Percentiles rank a stretch among this genome's conserved stretches.
phyloP scores from a whole-genome alignment of 2,113 vertebrate genomes.

The Tachycineta bicolor region DNA sequence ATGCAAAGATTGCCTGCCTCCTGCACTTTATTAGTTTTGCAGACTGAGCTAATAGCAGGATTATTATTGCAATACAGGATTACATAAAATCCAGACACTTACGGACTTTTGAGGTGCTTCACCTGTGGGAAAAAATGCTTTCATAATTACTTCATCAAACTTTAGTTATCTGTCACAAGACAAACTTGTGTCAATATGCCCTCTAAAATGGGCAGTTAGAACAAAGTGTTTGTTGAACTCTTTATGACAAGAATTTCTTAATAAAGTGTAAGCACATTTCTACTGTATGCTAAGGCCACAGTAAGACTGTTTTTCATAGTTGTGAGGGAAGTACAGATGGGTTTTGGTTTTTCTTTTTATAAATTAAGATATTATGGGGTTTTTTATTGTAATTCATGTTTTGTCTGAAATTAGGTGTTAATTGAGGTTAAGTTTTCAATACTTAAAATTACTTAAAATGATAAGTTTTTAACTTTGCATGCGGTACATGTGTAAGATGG shows the following conservation, averaged over 20 bases:
- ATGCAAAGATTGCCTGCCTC: neutral
- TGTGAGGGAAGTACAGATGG: neutral
- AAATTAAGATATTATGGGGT: neutral
- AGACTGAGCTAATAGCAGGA: neutral
- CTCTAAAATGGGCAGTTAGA: neutral
- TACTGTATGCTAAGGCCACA: rapidly evolving
- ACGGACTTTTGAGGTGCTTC: neutral
- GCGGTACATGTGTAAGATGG: neutral
- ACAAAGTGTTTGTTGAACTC: neutral
- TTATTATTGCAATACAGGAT: neutral
- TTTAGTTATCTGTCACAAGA: neutral
- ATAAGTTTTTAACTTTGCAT: neutral
- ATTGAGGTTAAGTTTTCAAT: neutral
- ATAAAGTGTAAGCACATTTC: neutral
- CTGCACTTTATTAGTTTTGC: neutral
- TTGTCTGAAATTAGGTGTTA: neutral
- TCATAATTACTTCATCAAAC: neutral
- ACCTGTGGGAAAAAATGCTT: neutral
- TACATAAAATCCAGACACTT: neutral
- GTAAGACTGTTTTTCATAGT: neutral
- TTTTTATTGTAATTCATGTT: neutral
- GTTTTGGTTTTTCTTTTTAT: neutral
- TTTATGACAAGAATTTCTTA: neutral
- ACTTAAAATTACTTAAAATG: neutral
- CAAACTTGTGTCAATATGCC: neutral